A percentile compares a stretch with the other conserved stretches of the same genome.
Evolutionary conservation across 2,113 vertebrate species (phyloP).

Genomic region (Centrocercus urophasianus): DNA sequence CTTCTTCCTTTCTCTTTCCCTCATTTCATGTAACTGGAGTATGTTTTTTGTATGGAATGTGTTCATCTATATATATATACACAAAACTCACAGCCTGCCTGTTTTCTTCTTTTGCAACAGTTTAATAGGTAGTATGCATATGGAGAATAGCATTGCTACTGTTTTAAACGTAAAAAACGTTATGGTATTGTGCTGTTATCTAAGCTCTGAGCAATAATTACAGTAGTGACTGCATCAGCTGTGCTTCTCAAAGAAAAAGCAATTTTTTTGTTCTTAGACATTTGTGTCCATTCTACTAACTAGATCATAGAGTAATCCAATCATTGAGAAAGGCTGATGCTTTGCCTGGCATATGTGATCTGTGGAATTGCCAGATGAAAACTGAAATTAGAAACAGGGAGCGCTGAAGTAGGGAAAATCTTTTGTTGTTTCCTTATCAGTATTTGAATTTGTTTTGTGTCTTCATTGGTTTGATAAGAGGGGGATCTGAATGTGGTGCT

Average conservation of each 20-base stretch:
- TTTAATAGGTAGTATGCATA: background rate
- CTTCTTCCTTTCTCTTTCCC: background rate
- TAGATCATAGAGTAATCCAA: constrained; percentile 65
- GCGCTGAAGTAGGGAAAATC: constrained; percentile 22
- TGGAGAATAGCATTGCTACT: background rate
- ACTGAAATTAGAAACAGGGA: constrained; percentile 17
- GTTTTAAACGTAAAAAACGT: background rate
- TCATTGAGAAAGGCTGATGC: constrained; percentile 42
- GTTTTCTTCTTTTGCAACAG: background rate
- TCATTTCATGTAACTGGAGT: background rate
- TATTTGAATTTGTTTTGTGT: background rate
- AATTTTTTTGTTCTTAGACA: constrained; percentile 21
- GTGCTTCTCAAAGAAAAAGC: background rate
- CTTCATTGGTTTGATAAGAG: background rate
- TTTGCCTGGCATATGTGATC: constrained; percentile 30
- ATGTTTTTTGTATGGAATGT: background rate
- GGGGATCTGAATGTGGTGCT: background rate
- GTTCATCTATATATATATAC: background rate
- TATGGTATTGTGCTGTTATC: background rate
- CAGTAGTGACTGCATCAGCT: constrained; percentile 13
- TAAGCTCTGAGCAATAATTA: background rate
- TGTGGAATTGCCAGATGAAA: constrained; percentile 40
- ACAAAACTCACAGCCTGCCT: background rate
- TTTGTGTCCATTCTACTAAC: constrained; percentile 62
- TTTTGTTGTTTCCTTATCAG: background rate